These are phyloP conservation scores for Talpa occidentalis DNA, from an alignment of 2,113 vertebrate genomes.

Conservation along the genomic window DNA sequence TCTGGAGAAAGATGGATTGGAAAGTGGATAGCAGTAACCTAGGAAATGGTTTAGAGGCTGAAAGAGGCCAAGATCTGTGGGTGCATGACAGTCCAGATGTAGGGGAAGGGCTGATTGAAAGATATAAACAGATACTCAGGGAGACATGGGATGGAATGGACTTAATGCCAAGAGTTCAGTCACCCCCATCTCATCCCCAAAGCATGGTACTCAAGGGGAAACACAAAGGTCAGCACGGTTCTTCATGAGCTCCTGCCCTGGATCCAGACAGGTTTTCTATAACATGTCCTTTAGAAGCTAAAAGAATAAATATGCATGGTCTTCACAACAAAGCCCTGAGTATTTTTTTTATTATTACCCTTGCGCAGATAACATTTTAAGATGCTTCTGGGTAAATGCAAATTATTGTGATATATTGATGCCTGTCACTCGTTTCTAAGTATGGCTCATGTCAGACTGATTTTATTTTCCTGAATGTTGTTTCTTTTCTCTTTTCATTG, in stretches of 20 bases:
- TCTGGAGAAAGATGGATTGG: too few relatives aligned
- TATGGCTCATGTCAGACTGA: not conserved
- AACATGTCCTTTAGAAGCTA: not conserved
- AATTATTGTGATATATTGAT: not conserved
- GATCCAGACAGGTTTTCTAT: not conserved
- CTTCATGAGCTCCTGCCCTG: not conserved
- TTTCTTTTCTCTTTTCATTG: slow-evolving; percentile 79
- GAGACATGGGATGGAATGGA: not conserved
- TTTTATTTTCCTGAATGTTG: slow-evolving; percentile 64
- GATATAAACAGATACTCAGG: not conserved
- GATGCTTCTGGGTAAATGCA: not conserved
- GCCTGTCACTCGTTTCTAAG: not conserved
- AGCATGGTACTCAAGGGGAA: not conserved
- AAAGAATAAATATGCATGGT: not conserved
- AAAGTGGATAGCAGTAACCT: not conserved
- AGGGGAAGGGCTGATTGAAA: not conserved
- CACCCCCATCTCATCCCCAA: not conserved
- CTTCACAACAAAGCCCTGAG: not conserved
- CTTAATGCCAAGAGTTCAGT: not conserved
- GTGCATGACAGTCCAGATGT: not conserved
- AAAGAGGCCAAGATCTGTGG: not conserved
- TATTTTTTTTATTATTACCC: not conserved
- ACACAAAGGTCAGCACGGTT: not conserved
- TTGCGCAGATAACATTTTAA: not conserved
- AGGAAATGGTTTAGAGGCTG: too few relatives aligned